Evolutionary conservation across 64 coral and sea anemone genomes (phyloP), one percentile per base, ranked within the genome.

Genomic region (Stichodactyla helianthus): DNA sequence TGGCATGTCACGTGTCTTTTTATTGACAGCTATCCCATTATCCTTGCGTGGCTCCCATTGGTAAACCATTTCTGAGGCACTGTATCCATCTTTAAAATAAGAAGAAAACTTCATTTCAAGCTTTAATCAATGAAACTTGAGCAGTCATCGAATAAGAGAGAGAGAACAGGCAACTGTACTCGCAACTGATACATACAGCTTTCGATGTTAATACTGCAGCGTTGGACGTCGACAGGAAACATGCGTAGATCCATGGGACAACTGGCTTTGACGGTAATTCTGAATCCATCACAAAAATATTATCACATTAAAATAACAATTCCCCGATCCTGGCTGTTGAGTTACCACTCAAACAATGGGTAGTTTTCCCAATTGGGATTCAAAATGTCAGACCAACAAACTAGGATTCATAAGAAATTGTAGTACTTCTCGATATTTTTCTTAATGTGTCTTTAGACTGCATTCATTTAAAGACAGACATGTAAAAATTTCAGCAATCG

Each of bases 181-280:
- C 14, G 4, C n/a, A 23, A 19, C 82, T 10, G 5, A 22, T 71
- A 88, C 97, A 90, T 91, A 99, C 97, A 99, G 78, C 97, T 99
- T 68, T 99, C 97, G 23, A 99, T 99, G 27, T 99, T 92, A 59
- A 99, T 79, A 54, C 82, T 79, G 26, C 97, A 99, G 23, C 91
- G 63, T 63, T 99, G 97, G 80, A 86, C 83, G 79, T 99, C 97
- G 77, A 92, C 86, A 13, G 97, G 97, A 79, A 99, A 99, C 77
- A 99, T 92, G 0, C 86, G 83, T 15, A 99, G n/a, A 79, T 99
- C 90, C 97, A 99, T 99, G 10, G 93, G 93, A 88, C 97, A 99
- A 28, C 90, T 93, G 26, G 97, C 89, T 81, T 89, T 87, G 7
- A 95, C 97, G 2, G 97, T 95, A 11, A 99, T 88, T 60, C 97